phyloP scores from a whole-genome alignment of 2,797 vertebrate species.

The Capromys pilorides region DNA sequence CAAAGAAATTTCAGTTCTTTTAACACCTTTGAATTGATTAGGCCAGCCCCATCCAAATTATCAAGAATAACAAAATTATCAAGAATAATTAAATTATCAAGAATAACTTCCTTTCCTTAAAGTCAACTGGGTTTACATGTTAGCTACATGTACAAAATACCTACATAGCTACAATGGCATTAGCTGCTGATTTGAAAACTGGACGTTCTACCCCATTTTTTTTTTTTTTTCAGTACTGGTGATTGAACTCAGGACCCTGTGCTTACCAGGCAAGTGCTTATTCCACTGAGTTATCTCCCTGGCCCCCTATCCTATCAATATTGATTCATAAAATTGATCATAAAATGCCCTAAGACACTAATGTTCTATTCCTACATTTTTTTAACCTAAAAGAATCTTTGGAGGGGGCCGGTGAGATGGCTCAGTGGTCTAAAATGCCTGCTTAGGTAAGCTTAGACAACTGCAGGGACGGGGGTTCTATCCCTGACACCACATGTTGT shows the following conservation, averaged over 20 bases:
- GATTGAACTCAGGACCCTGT: too few species aligned
- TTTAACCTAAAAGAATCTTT: constrained; percentile 38
- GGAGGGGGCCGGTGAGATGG: not conserved
- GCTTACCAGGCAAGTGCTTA: too few species aligned
- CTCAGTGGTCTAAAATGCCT: too few species aligned
- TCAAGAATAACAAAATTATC: not conserved
- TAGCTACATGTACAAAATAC: constrained; percentile 40
- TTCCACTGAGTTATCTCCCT: too few species aligned
- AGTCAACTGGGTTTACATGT: not conserved
- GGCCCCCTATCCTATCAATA: not conserved
- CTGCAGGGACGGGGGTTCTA: too few species aligned
- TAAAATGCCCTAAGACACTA: not conserved
- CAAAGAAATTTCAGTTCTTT: not conserved
- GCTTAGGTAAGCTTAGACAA: too few species aligned
- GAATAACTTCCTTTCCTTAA: not conserved
- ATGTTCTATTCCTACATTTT: not conserved
- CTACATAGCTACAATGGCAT: not conserved
- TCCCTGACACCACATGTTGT: too few species aligned
- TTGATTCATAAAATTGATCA: not conserved
- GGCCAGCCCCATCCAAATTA: not conserved
- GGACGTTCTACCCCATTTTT: too few species aligned
- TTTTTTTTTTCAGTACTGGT: too few species aligned
- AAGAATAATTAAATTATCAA: not conserved
- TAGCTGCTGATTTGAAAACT: not conserved
- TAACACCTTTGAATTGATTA: not conserved